Evolutionary conservation across 2,113 vertebrate species (phyloP).

Genomic region (Crotophaga sulcirostris): DNA sequence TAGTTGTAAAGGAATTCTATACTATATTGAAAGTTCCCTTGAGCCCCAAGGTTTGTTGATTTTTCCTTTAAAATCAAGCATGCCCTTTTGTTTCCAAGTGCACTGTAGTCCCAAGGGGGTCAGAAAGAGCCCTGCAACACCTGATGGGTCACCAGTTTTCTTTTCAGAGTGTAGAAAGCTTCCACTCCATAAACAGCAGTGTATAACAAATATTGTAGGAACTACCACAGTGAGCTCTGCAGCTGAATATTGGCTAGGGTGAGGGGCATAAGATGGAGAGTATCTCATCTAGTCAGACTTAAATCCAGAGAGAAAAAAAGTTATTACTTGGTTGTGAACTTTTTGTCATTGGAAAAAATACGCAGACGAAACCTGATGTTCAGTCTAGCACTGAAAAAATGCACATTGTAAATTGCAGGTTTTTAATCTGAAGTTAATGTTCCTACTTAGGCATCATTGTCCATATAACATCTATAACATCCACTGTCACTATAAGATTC

Average conservation of each 20-base stretch:
- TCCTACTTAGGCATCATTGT: not conserved
- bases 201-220: not conserved
- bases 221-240: not conserved
- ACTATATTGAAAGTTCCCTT: not conserved
- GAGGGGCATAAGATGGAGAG: not conserved
- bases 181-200: not conserved
- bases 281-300: not conserved
- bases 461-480: not conserved
- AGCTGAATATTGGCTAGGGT: not conserved
- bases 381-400: not conserved
- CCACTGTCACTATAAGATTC: not conserved
- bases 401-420: not conserved
- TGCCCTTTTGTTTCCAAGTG: not conserved
- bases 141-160: not conserved
- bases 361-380: not conserved
- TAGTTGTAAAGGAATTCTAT: not conserved
- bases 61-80: not conserved
- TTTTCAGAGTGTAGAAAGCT: not conserved
- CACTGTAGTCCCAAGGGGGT: not conserved
- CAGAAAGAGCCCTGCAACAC: not conserved
- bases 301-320: not conserved
- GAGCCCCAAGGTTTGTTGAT: not conserved
- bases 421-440: slow-evolving; percentile 45
- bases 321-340: not conserved
- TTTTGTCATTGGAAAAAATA: not conserved